Evolutionary conservation across 2,797 vertebrate genomes (phyloP).

Genomic region (Acanthiza pusilla): DNA sequence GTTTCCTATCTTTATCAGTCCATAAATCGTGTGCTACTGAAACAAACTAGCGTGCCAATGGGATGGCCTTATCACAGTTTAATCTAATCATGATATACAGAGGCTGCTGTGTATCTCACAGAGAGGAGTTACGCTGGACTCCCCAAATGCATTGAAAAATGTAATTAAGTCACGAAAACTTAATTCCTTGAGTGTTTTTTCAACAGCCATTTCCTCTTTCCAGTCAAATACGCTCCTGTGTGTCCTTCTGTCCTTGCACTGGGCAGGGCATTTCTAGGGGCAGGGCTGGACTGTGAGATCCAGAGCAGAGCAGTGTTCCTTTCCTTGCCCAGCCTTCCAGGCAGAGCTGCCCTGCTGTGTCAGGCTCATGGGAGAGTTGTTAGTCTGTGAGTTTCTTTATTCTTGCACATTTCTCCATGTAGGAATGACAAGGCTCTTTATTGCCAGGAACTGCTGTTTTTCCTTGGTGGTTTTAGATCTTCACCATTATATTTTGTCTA

Average conservation of each 20-base stretch:
- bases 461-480: neutral
- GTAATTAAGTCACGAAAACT: neutral
- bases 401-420: rapidly evolving
- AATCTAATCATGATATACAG: neutral
- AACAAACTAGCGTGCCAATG: neutral
- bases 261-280: no score
- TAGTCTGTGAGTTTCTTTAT: neutral
- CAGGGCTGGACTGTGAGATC: neutral
- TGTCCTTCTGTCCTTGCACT: neutral
- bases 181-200: neutral
- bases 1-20: neutral
- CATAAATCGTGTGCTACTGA: neutral
- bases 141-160: neutral
- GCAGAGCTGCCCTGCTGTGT: neutral
- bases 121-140: neutral
- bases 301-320: neutral
- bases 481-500: neutral
- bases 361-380: neutral
- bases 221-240: rapidly evolving
- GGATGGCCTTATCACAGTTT: neutral
- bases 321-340: neutral
- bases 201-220: neutral
- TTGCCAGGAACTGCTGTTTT: neutral
- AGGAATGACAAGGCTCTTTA: neutral
- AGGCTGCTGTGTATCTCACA: neutral